Percentiles rank a stretch among this genome's conserved stretches.
phyloP scores from a whole-genome alignment of 2,797 vertebrate species.

The Lithobates sylvaticus region DNA sequence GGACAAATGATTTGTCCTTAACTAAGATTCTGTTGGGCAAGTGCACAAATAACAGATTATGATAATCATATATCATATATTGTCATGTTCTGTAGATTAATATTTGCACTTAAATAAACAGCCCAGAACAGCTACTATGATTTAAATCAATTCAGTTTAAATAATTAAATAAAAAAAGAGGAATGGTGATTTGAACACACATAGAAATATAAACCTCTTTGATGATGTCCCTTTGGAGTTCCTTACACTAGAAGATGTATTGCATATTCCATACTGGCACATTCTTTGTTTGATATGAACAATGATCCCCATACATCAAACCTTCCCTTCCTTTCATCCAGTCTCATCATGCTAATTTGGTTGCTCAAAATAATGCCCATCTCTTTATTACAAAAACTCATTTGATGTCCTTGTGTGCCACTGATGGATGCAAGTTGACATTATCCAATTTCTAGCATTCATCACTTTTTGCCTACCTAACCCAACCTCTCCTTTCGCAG shows the following conservation, averaged over 20 bases:
- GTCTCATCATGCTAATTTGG: constrained; percentile 70
- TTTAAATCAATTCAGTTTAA: constrained; percentile 20
- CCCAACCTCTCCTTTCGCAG: constrained; percentile 14
- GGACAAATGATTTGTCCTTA: constrained; percentile 19
- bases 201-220: constrained; percentile 36
- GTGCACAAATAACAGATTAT: too few species aligned
- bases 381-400: constrained; percentile 70
- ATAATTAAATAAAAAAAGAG: constrained; percentile 35
- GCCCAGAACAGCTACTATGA: background rate
- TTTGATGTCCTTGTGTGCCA: constrained; percentile 70
- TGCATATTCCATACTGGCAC: constrained; percentile 47
- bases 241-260: constrained; percentile 45
- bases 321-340: constrained; percentile 66
- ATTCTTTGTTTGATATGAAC: constrained; percentile 56
- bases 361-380: constrained; percentile 70
- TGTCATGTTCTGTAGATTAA: background rate
- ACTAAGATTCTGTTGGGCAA: background rate
- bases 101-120: background rate
- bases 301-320: constrained; percentile 61
- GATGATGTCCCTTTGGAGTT: constrained; percentile 54
- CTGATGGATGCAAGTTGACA: constrained; percentile 72
- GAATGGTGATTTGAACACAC: constrained; percentile 6
- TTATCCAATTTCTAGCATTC: constrained; percentile 74
- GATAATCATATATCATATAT: background rate
- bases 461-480: constrained; percentile 68